Evolutionary conservation across 2,888 invertebrate genomes (phyloP), one percentile per base, ranked within the genome.

Genomic region (Caradrina kadenii): DNA sequence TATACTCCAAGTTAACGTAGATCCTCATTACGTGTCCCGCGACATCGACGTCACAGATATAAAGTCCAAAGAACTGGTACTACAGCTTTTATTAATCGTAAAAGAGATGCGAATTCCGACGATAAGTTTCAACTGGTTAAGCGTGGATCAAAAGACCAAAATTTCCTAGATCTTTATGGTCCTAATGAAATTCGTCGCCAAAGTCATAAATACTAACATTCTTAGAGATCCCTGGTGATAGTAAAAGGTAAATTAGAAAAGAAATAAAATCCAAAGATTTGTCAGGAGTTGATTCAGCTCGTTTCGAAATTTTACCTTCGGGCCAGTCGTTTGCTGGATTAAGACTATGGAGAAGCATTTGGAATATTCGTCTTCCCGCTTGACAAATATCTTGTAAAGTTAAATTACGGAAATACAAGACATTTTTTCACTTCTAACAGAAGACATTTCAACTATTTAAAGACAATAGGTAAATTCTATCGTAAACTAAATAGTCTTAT

Each of bases 1-100:
- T 79, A 75, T 78, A 63, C 63, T 69, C 52, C 48, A 76, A 82
- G 75, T 81, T 85, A 76, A 72, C 70, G 68, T 54, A 69, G 76
- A 76, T 69, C 69, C 73, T 81, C 78, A 79, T 86, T 82, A 83
- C 60, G 75, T 70, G 74, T 72, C 35, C 62, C 45, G 49, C 50
- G 56, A 70, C 56, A 77, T 72, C 17, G 55, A 56, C 56, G 61
- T 54, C 67, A 59, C 22, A 60, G 65, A 73, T 67, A 77, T 80
- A 77, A 76, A 84, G 63, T 69, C 58, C 59, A 50, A 21, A 19
- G 61, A 78, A 74, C 10, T 15, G 69, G 31, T 62, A 21, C 48
- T 50, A 58, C 52, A 22, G 39, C 17, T 64, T 82, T 77, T 74
- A 80, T 68, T 66, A 42, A 59, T 68, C 70, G 53, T 82, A 73